These are phyloP conservation scores for Chrysocyon brachyurus DNA, from an alignment of 2,797 vertebrate species.

Conservation along the genomic window DNA sequence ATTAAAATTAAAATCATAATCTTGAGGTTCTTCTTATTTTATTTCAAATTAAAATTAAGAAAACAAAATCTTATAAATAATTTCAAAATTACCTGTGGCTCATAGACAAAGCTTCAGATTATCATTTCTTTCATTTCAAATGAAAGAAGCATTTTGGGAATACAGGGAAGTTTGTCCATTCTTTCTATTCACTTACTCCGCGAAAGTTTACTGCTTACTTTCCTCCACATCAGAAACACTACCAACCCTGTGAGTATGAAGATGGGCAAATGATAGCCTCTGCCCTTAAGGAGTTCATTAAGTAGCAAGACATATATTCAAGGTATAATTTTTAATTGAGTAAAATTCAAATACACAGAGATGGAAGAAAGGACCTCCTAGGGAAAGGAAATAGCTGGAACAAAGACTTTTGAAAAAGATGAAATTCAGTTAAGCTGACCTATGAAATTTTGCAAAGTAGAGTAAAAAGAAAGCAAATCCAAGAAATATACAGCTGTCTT, in stretches of 20 bases:
- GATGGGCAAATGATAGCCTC: not conserved
- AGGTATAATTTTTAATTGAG: not conserved
- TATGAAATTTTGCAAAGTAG: not conserved
- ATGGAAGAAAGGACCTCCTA: not conserved
- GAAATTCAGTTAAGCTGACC: not conserved
- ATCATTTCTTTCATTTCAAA: constrained; percentile 22
- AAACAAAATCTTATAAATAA: not conserved
- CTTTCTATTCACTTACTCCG: not conserved
- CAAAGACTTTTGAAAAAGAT: not conserved
- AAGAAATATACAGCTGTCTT: not conserved
- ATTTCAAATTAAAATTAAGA: not conserved
- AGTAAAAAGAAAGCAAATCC: not conserved
- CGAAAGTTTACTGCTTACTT: not conserved
- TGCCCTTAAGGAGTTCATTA: not conserved
- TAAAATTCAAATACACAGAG: not conserved
- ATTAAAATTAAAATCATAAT: constrained; percentile 33
- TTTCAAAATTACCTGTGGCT: not conserved
- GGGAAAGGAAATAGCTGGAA: not conserved
- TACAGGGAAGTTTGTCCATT: not conserved
- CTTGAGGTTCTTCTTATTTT: not conserved
- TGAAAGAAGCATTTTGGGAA: not conserved
- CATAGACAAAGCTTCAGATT: not conserved
- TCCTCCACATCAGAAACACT: not conserved
- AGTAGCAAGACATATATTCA: not conserved
- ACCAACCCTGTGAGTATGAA: not conserved